Percentiles rank a stretch among this genome's conserved stretches.
Conservation (phyloP, 1,140 invertebrate species). For the Brachionus paranguensis region DNA sequence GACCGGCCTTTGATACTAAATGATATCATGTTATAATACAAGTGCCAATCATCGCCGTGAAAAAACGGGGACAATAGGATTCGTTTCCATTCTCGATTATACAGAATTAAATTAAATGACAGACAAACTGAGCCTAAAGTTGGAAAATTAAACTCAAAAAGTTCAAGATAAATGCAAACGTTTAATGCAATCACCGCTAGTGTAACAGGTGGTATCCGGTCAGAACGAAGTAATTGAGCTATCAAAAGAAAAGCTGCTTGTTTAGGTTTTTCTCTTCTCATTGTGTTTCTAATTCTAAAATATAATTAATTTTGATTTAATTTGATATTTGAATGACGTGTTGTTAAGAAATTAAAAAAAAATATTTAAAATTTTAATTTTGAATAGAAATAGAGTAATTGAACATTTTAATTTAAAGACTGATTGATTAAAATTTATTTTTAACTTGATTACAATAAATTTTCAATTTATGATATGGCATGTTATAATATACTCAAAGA, state of each 20-base stretch:
- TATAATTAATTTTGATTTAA: neutral
- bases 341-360: neutral
- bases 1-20: constrained; percentile 63
- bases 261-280: constrained; percentile 37
- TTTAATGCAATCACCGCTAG: constrained; percentile 18
- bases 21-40: constrained; percentile 70
- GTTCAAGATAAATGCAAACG: constrained; percentile 5
- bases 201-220: constrained; percentile 6
- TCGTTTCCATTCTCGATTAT: constrained; percentile 59
- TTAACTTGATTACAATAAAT: too few species aligned
- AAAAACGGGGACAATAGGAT: constrained; percentile 63
- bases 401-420: too few species aligned
- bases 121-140: constrained; percentile 9
- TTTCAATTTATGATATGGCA: too few species aligned
- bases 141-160: neutral
- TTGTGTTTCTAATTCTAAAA: neutral
- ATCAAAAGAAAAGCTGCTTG: constrained; percentile 22
- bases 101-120: constrained; percentile 38
- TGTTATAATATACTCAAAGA: too few species aligned
- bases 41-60: constrained; percentile 67
- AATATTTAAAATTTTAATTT: too few species aligned
- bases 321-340: neutral
- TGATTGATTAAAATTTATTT: too few species aligned
- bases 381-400: too few species aligned
- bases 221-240: neutral